phyloP scores from a whole-genome alignment of 2,797 vertebrate species.

The Mus caroli region DNA sequence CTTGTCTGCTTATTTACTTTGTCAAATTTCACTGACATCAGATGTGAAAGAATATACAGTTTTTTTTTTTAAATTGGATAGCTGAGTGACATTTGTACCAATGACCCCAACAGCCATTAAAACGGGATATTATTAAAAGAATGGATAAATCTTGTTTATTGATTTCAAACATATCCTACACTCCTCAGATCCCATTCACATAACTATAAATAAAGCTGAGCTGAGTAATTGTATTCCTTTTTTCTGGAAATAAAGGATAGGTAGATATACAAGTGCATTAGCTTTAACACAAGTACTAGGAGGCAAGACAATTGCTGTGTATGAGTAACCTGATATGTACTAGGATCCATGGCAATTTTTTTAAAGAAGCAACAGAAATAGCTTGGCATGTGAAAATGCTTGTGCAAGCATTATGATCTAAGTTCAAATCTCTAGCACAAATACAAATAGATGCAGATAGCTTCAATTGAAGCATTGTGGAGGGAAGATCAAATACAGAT shows the following conservation, averaged over 20 bases:
- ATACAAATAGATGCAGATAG: no score
- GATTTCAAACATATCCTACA: not conserved
- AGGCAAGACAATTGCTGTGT: not conserved
- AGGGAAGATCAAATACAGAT: not conserved
- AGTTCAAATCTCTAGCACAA: not conserved
- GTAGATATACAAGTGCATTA: not conserved
- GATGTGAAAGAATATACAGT: not conserved
- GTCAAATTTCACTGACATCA: not conserved
- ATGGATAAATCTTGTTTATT: not conserved
- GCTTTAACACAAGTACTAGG: not conserved
- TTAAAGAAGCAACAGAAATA: not conserved
- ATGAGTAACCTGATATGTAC: no score
- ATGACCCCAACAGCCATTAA: not conserved
- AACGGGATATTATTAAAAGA: not conserved
- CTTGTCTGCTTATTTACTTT: not conserved
- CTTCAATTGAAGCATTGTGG: not conserved
- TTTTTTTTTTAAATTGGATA: not conserved
- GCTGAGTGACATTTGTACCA: no score
- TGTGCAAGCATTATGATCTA: not conserved
- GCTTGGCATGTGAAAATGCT: not conserved
- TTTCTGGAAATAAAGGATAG: not conserved
- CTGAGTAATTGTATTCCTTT: not conserved
- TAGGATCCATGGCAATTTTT: no score
- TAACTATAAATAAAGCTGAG: not conserved
- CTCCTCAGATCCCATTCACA: not conserved